phyloP scores from a whole-genome alignment of 2,797 vertebrate species.

The Atherinosoma microstoma region DNA sequence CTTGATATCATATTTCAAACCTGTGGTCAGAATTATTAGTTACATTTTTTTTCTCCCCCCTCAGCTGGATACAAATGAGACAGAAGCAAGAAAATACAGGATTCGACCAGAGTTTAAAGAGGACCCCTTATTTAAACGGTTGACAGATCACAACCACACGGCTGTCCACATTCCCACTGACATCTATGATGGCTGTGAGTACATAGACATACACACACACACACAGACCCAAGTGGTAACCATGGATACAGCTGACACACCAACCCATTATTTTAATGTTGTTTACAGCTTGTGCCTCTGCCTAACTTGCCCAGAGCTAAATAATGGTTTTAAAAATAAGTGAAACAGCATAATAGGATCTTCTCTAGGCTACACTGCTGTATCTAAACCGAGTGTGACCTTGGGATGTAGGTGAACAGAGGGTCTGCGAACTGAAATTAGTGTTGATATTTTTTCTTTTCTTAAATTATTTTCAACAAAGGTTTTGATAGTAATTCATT shows the following conservation, averaged over 20 bases:
- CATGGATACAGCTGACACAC: slow-evolving; percentile 67
- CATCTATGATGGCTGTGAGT: slow-evolving; percentile 99
- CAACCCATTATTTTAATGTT: slow-evolving; percentile 61
- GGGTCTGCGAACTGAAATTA: slow-evolving; percentile 6
- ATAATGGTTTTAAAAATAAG: slow-evolving; percentile 33
- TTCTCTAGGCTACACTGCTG: slow-evolving; percentile 5
- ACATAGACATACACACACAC: slow-evolving; percentile 26
- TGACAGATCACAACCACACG: slow-evolving; percentile 93
- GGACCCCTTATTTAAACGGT: slow-evolving; percentile 89
- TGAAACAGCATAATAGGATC: slow-evolving; percentile 27
- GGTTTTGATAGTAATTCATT: background rate
- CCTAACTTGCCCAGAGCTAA: slow-evolving; percentile 51
- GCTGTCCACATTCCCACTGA: slow-evolving; percentile 98
- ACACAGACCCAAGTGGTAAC: slow-evolving; percentile 40
- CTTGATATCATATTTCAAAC: slow-evolving; percentile 24
- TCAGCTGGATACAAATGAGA: slow-evolving; percentile 93
- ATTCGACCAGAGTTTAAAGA: slow-evolving; percentile 93
- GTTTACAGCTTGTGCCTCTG: slow-evolving; percentile 54
- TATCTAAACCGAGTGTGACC: slow-evolving; percentile 29
- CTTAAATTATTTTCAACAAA: background rate
- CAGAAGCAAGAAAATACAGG: slow-evolving; percentile 88
- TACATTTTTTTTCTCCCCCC: slow-evolving; percentile 13
- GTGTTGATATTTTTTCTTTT: background rate
- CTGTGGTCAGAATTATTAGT: slow-evolving; percentile 11
- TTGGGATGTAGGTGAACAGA: slow-evolving; percentile 28